Conservation (phyloP, 2,797 vertebrate genomes). For the Eidolon dupreanum region DNA sequence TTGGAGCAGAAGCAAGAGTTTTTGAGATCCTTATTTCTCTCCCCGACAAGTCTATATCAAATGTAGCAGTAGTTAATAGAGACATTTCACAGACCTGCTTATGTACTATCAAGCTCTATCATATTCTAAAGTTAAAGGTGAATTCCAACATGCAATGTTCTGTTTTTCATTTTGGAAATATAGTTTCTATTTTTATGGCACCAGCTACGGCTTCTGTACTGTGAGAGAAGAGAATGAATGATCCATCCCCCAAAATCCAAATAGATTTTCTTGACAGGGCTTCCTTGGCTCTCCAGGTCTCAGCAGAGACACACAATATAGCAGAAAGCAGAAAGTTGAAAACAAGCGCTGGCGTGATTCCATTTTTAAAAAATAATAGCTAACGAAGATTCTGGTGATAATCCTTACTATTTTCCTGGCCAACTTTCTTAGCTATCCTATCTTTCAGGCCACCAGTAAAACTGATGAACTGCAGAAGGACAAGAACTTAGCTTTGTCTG, state of each 20-base stretch:
- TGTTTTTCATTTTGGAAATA: slow-evolving; percentile 14
- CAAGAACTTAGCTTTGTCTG: accelerated
- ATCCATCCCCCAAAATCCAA: neutral
- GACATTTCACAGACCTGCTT: neutral
- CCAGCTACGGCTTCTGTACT: neutral
- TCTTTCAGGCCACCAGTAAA: slow-evolving; percentile 7
- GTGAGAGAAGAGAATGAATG: neutral
- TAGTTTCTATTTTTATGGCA: neutral
- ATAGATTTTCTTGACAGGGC: neutral
- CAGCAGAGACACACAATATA: neutral
- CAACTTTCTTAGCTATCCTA: neutral
- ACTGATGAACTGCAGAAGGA: neutral
- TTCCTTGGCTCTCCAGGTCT: neutral
- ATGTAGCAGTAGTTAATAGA: neutral
- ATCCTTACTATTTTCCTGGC: neutral
- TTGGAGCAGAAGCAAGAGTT: neutral
- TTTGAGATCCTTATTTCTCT: neutral
- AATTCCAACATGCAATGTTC: neutral
- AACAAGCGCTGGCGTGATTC: neutral
- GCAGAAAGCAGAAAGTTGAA: neutral
- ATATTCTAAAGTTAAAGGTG: neutral
- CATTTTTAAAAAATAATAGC: neutral
- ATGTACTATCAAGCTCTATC: neutral
- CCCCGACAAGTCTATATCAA: neutral
- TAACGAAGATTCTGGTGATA: neutral